Evolutionary conservation across 1,140 invertebrate genomes (phyloP).

Genomic region (Oryctes rhinoceros): DNA sequence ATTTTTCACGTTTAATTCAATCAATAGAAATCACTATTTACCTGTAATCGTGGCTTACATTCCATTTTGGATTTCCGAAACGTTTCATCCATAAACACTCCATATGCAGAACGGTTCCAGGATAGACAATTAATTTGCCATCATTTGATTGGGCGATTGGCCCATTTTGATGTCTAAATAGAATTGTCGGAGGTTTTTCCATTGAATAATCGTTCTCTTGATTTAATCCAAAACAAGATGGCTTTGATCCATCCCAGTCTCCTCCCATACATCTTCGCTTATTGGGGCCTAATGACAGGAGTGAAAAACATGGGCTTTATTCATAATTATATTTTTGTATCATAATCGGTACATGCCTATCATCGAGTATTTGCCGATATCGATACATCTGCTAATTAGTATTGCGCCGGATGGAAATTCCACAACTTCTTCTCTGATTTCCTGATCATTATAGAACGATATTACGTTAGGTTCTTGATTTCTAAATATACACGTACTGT

Average conservation of each 20-base stretch:
- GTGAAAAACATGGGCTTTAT: conserved; percentile 1
- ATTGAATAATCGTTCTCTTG: conserved; percentile 87
- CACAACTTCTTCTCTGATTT: conserved; percentile 76
- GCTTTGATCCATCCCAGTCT: conserved; percentile 80
- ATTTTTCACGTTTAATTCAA: not conserved
- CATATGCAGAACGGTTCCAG: conserved; percentile 84
- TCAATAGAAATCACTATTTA: conserved; percentile 52
- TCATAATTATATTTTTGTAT: not conserved
- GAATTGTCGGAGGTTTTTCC: conserved; percentile 85
- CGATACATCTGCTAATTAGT: conserved; percentile 76
- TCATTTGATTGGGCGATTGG: conserved; percentile 88
- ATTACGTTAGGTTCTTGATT: conserved; percentile 82
- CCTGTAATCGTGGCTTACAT: conserved; percentile 74
- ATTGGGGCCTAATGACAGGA: conserved; percentile 59
- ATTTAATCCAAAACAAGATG: conserved; percentile 80
- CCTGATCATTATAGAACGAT: conserved; percentile 80
- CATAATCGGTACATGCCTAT: conserved; percentile 58
- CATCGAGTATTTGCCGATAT: conserved; percentile 75
- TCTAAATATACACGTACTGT: conserved; percentile 77
- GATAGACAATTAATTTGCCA: conserved; percentile 84
- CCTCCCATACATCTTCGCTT: conserved; percentile 75
- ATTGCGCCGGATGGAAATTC: conserved; percentile 79
- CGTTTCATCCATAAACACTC: conserved; percentile 86
- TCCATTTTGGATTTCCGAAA: conserved; percentile 86
- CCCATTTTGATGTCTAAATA: conserved; percentile 81